Evolutionary conservation across 37 sponge, comb jelly and placozoan genomes (phyloP), one percentile per base, ranked within the genome.

Genomic region (Hexactinellida sp.): DNA sequence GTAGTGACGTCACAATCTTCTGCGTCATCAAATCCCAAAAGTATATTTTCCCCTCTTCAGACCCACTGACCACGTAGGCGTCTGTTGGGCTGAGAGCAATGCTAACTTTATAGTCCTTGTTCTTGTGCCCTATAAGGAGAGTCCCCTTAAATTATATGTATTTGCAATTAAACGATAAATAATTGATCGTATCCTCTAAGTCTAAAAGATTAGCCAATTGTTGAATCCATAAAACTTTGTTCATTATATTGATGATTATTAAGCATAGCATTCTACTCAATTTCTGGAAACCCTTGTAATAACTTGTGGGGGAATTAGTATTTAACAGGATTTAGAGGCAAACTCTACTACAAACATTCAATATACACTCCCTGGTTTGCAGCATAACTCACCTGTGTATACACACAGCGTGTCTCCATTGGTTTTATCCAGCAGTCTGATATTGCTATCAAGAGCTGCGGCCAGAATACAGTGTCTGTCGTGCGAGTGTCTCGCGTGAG

Each of bases 1-100:
- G 21, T 63, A 63, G 13, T 63, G 76, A 63, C 76, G 76, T 63
- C 76, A 63, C 76, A 3, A 63, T n/a, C 34, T 63, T 1, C 13
- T 63, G 76, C 3, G 76, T 63, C 54, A 95, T 94, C 13, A 95
- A 83, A 39, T 95, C 96, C 96, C 96, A 95, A 84, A 95, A 90
- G 84, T 88, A 95, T 9, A 95, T 92, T 37, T 83, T 86, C 10
- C 96, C 96, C 84, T 95, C 92, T 76, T 95, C 96, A 36, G 96
- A 93, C 47, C 96, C 96, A 86, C 96, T 92, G 82, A 95, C 86
- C 0, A 93, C 83, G 84, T 90, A 87, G 32, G 91, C 88, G 85
- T 95, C 96, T 3, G 89, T 94, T 84, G 91, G 90, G 24, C 94
- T 85, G 0, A 92, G 85, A 47, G 89, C 89, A 47, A 91, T 90